Evolutionary conservation across 2,113 vertebrate genomes (phyloP), one percentile per base, ranked within the genome.

Genomic region (Ibidorhyncha struthersii): DNA sequence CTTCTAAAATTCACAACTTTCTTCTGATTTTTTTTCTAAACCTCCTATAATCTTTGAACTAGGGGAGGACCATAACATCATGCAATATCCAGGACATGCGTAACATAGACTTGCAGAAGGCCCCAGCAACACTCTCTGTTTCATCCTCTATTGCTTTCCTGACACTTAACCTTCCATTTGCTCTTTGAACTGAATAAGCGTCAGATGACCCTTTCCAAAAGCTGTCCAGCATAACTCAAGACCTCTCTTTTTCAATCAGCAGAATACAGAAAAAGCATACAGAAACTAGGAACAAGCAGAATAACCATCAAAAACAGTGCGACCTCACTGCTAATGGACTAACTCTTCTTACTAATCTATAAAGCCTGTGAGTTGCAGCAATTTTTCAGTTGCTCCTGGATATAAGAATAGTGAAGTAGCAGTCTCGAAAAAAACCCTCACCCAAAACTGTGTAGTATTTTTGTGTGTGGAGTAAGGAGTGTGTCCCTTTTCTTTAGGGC

Each of bases 31-130:
- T 45, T 45, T 77, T 16, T 66, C 43, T 32, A 32, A 10, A 65
- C 52, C 59, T n/a, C 47, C 59, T 79, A 10, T 6, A 30, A 10
- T 73, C 45, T 73, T 41, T 30, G 40, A 73, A 67, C 55, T 1
- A 32, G n/a, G 7, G n/a, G 2, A 61, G 27, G 40, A 67, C 32
- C 26, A 61, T 34, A 67, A 36, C 43, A 41, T 78, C 36, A 38
- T 0, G 4, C 38, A 13, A 15, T 11, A n/a, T 23, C 34, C 79
- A 72, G 43, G 43, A 52, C 20, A 49, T 4, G 20, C 0, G 0
- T 50, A 41, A 72, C 38, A 66, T 2, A 7, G 45, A 61, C 20
- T 49, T 36, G n/a, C 34, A 36, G 52, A 47, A 72, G 13, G 50
- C 18, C 34, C 65, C 50, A 88, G 20, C 6, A 29, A 67, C 4